These are phyloP conservation scores for Chirona hameri DNA, from an alignment of 2,888 invertebrate genomes.

Conservation along the genomic window DNA sequence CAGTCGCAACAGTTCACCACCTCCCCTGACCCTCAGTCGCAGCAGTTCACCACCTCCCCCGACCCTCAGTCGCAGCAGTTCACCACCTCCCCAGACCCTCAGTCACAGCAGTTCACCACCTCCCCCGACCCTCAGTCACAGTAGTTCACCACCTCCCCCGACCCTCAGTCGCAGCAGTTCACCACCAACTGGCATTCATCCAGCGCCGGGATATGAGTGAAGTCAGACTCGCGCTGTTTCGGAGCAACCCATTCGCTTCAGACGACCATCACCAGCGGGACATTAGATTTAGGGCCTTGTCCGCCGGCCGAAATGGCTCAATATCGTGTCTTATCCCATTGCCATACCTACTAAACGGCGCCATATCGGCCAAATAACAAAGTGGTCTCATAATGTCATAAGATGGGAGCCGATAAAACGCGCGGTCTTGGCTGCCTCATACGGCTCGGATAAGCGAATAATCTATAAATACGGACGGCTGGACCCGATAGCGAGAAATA, in stretches of 20 bases:
- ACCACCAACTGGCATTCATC: too few relatives aligned
- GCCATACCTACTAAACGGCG: conserved; percentile 4
- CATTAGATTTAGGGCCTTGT: not conserved
- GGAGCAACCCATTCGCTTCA: not conserved
- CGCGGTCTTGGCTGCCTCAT: not conserved
- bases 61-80: too few relatives aligned
- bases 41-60: too few relatives aligned
- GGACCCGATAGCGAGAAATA: not conserved
- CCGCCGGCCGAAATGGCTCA: not conserved
- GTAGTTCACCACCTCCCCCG: too few relatives aligned
- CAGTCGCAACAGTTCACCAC: too few relatives aligned
- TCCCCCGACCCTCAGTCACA: too few relatives aligned
- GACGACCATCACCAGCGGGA: not conserved
- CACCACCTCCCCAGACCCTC: too few relatives aligned
- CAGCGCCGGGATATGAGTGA: too few relatives aligned
- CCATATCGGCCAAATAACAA: not conserved
- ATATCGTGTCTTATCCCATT: conserved; percentile 8
- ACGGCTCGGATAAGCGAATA: not conserved
- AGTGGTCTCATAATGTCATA: not conserved
- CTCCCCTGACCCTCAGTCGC: too few relatives aligned
- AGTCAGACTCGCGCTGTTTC: too few relatives aligned
- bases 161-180: too few relatives aligned
- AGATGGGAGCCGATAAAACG: not conserved
- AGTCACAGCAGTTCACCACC: too few relatives aligned
- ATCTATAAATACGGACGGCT: not conserved